phyloP scores from a whole-genome alignment of 2,797 vertebrate species.

The Malurus leucopterus region DNA sequence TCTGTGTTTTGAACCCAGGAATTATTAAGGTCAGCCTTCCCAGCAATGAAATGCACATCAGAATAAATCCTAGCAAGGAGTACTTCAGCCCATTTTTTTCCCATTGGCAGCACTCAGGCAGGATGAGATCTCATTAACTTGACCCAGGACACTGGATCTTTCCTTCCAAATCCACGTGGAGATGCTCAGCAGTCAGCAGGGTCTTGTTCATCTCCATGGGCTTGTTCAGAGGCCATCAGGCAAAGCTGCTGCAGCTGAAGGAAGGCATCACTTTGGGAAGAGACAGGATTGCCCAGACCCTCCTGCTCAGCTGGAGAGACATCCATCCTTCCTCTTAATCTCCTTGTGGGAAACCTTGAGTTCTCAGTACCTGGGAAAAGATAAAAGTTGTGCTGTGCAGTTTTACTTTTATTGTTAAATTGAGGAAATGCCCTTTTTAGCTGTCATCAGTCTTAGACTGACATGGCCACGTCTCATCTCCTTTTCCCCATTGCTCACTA shows the following conservation, averaged over 20 bases:
- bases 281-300: neutral
- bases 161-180: neutral
- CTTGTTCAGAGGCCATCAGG: neutral
- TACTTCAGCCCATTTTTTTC: neutral
- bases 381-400: neutral
- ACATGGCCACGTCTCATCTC: neutral
- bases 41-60: neutral
- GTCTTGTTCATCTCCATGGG: neutral
- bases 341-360: neutral
- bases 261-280: neutral
- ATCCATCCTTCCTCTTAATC: neutral
- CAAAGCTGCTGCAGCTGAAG: neutral
- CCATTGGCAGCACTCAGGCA: neutral
- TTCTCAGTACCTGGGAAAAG: neutral
- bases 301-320: neutral
- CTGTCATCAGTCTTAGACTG: neutral
- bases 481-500: neutral
- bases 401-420: neutral
- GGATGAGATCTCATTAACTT: neutral
- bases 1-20: neutral
- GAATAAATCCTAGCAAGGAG: neutral
- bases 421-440: conserved; percentile 4
- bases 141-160: neutral
- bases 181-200: neutral
- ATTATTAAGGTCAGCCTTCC: neutral